Evolutionary conservation across 2,797 vertebrate genomes (phyloP).

Genomic region (Fistularia commersonii): DNA sequence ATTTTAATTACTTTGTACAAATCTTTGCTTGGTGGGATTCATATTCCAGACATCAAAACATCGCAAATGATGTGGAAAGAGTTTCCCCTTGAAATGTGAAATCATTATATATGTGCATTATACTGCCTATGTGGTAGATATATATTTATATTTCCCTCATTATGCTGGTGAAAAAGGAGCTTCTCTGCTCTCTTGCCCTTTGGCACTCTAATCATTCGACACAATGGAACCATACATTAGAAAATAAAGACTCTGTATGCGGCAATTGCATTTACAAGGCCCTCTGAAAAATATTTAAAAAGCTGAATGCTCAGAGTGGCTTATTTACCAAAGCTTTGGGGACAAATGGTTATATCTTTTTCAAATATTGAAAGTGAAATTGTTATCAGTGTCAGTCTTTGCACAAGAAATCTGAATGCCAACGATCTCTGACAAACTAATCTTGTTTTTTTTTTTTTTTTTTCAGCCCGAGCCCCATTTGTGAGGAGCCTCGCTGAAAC

Average conservation of each 20-base stretch:
- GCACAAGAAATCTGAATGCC: too few relatives aligned
- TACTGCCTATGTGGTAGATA: constrained; percentile 1
- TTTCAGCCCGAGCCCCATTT: too few relatives aligned
- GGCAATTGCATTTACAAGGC: constrained; percentile 24
- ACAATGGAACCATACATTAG: constrained; percentile 30
- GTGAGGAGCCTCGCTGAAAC: background rate
- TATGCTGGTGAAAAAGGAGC: constrained; percentile 32
- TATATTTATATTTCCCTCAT: constrained; percentile 13
- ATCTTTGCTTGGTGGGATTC: constrained; percentile 16
- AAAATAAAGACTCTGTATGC: constrained; percentile 29
- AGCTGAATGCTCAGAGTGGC: constrained; percentile 11
- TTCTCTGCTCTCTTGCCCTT: constrained; percentile 23
- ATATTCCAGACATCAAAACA: constrained; percentile 23
- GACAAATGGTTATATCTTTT: constrained; percentile 5
- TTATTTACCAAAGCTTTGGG: constrained; percentile 24
- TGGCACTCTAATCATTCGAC: constrained; percentile 36
- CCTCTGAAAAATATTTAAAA: constrained; percentile 36
- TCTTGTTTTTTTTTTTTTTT: too few relatives aligned
- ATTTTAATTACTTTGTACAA: constrained; percentile 30
- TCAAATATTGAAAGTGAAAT: constrained; percentile 4
- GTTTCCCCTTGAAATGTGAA: constrained; percentile 13
- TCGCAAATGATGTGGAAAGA: constrained; percentile 8
- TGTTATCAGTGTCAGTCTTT: constrained; percentile 4
- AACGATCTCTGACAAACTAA: too few relatives aligned
- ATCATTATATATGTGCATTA: constrained; percentile 9